phyloP scores from a whole-genome alignment of 2,888 invertebrate species.

The Mayetiola destructor region DNA sequence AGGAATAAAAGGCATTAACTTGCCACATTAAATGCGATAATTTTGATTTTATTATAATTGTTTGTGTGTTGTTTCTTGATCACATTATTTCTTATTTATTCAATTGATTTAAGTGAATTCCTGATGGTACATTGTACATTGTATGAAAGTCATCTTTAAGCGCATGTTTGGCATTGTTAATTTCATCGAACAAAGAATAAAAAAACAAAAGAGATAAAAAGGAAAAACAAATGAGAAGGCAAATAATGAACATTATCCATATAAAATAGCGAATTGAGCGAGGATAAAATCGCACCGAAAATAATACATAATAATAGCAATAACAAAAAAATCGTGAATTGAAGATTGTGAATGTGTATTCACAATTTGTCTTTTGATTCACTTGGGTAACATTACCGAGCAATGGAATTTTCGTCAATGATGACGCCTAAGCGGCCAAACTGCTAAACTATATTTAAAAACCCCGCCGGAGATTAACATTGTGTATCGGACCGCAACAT shows the following conservation, averaged over 20 bases:
- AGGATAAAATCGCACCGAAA: not conserved
- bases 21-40: not conserved
- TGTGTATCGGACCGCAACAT: not conserved
- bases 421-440: not conserved
- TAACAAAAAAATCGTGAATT: too few species aligned
- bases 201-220: not conserved
- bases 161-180: not conserved
- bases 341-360: not conserved
- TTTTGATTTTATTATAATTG: slow-evolving; percentile 8
- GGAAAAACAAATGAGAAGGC: too few species aligned
- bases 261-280: too few species aligned
- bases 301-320: slow-evolving; percentile 6
- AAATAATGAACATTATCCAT: too few species aligned
- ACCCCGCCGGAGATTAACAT: not conserved
- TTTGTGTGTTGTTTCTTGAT: slow-evolving; percentile 11
- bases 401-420: not conserved
- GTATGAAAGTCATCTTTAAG: not conserved
- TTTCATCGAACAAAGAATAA: slow-evolving; percentile 1
- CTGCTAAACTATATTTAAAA: not conserved
- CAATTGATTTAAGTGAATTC: slow-evolving; percentile 8
- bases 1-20: not conserved
- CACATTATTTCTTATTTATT: slow-evolving; percentile 6
- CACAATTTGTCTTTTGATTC: slow-evolving; percentile 5
- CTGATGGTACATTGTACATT: not conserved
- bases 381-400: not conserved